Evolutionary conservation across 2,113 vertebrate species (phyloP), one percentile per base, ranked within the genome.

Genomic region (Rynchops niger): DNA sequence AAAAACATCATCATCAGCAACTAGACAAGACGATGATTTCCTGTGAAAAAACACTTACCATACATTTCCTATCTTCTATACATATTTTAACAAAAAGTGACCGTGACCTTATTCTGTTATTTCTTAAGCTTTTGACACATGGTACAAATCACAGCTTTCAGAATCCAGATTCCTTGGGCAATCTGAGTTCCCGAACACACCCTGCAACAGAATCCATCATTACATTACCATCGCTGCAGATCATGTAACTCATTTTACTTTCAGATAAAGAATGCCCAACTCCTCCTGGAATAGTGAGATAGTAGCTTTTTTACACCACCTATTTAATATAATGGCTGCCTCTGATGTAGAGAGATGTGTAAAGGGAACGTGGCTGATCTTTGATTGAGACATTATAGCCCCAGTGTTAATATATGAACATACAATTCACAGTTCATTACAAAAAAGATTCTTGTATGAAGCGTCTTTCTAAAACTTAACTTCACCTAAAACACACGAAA

Each of bases 191-290:
- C 55, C 0, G 0, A 93, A 91, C 4, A 4, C 19, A 22, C 18
- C 27, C 59, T 67, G 89, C 81, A 96, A 91, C 55, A 63, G 72
- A 96, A 93, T 38, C 96, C 10, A 0, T 62, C 93, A 42, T 32
- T 92, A 55, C 45, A 12, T 3, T 69, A 27, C 59, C 86, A 74
- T 7, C 16, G 8, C 59, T 43, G 52, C 3, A 3, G 89, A 93
- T 96, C 94, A 34, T 1, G 38, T 94, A 96, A 43, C 96, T 93
- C 77, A 87, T 96, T 96, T 94, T 30, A 94, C 94, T 96, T 96
- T 71, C 72, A 91, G 89, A 86, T 81, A 40, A 89, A 52, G 42
- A 86, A 71, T 18, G 43, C 15, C 52, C 77, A 55, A 2, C 47
- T 95, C 83, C 65, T 86, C 86, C 12, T 36, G 47, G 79, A 91